Evolutionary conservation across 1,140 invertebrate species (phyloP), one percentile per base, ranked within the genome.

Genomic region (Drosophila orosa): DNA sequence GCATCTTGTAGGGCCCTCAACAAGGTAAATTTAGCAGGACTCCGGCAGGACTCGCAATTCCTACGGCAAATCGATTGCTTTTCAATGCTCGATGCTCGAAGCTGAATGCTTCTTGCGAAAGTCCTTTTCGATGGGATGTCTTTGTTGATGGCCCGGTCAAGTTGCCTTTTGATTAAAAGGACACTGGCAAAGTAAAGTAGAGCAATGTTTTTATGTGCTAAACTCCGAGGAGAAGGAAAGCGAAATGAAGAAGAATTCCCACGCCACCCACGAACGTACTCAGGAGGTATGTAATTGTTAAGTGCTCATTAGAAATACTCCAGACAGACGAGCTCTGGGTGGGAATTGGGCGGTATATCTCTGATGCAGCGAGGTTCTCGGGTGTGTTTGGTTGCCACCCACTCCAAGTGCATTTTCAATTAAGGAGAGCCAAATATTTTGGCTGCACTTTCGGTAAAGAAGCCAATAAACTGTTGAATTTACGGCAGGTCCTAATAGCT

Each of bases 251-350:
- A 45, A 19, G 44, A 56, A 61, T 56, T 71, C 67, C 42, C 67
- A 4, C 1, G 40, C 31, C 45, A n/a, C 48, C 62, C 19, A n/a
- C 15, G 6, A 29, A 63, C 19, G 45, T 57, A 35, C 58, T 62
- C 60, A 17, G 33, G 25, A 78, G 76, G 62, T 86, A 89, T 81
- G 79, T 87, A 87, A 87, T 87, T 87, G 83, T 87, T 87, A 87
- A 87, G 83, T 87, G 80, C 83, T 87, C 83, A 87, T 87, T 87
- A 87, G 71, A 87, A 87, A 89, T 87, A 68, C 76, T 82, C 57
- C 31, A 86, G 57, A 66, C 81, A 66, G 72, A 27, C 17, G 25
- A 47, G 42, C 8, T 54, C 25, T 29, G 35, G 47, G 39, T 29
- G 45, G 33, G 19, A 37, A 9, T 13, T 22, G 48, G 50, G 13